These are phyloP conservation scores for Ornithoptera alexandrae DNA, from an alignment of 2,888 invertebrate genomes.

Conservation along the genomic window DNA sequence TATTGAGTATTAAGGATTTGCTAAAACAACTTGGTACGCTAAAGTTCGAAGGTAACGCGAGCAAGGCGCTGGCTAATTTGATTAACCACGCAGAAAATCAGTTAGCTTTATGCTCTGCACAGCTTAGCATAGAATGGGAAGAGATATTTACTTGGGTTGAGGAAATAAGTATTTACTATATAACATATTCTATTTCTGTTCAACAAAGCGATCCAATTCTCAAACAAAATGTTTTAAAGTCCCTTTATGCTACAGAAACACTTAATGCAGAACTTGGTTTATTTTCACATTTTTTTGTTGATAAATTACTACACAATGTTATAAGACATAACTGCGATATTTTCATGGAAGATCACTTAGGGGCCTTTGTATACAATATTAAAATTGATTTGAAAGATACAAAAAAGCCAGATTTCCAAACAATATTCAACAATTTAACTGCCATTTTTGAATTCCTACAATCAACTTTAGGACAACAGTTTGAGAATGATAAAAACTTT, in stretches of 20 bases:
- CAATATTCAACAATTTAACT: slow-evolving; percentile 69
- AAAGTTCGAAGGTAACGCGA: slow-evolving; percentile 57
- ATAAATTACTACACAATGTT: slow-evolving; percentile 62
- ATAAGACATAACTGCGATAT: slow-evolving; percentile 71
- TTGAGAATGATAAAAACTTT: slow-evolving; percentile 63
- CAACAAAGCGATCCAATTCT: slow-evolving; percentile 66
- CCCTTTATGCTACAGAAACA: slow-evolving; percentile 60
- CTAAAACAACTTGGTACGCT: slow-evolving; percentile 48
- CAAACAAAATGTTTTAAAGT: slow-evolving; percentile 64
- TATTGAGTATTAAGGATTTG: slow-evolving; percentile 53
- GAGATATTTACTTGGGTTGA: slow-evolving; percentile 69
- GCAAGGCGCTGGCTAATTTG: slow-evolving; percentile 54
- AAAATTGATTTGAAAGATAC: slow-evolving; percentile 59
- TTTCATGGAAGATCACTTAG: slow-evolving; percentile 66
- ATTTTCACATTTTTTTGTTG: slow-evolving; percentile 71
- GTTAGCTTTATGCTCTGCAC: slow-evolving; percentile 61
- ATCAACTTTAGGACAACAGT: slow-evolving; percentile 64
- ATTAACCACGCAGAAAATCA: slow-evolving; percentile 64
- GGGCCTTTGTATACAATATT: slow-evolving; percentile 68
- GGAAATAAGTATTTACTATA: slow-evolving; percentile 54
- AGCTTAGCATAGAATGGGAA: slow-evolving; percentile 71
- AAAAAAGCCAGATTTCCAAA: slow-evolving; percentile 63
- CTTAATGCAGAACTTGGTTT: slow-evolving; percentile 65
- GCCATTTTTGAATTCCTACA: slow-evolving; percentile 73
- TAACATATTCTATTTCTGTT: slow-evolving; percentile 63